Percentiles rank a stretch among this genome's conserved stretches.
Conservation (phyloP, 53 echinoderm and acorn worm species). For the Apostichopus leukothele region DNA sequence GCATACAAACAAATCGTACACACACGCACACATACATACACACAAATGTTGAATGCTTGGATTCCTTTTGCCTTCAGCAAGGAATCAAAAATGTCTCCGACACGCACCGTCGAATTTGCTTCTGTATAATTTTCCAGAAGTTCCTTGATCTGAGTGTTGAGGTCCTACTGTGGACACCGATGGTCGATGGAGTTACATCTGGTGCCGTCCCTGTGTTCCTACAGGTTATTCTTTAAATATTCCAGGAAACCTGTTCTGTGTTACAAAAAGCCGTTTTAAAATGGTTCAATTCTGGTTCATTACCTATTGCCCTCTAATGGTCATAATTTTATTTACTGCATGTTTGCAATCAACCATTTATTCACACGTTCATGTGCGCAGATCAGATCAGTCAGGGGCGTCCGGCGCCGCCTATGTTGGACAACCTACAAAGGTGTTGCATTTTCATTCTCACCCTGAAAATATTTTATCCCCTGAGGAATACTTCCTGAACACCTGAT, state of each 20-base stretch:
- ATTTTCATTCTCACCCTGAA: not conserved
- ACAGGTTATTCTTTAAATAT: constrained; percentile 7
- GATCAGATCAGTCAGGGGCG: constrained; percentile 24
- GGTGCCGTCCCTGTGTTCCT: not conserved
- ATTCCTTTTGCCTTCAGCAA: too few species aligned
- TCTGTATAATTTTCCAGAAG: too few species aligned
- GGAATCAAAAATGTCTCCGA: too few species aligned
- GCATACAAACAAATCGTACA: too few species aligned
- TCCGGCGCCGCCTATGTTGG: too few species aligned
- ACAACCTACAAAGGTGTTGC: not conserved
- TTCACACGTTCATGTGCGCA: not conserved
- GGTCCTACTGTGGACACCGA: too few species aligned
- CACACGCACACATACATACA: too few species aligned
- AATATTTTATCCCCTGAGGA: constrained; percentile 11
- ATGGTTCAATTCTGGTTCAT: not conserved
- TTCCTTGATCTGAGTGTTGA: too few species aligned
- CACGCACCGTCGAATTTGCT: too few species aligned
- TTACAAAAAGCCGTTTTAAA: not conserved
- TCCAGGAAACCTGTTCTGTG: not conserved
- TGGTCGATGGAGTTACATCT: too few species aligned
- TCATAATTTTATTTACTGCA: not conserved
- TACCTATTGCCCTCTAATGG: not conserved
- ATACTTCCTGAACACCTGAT: constrained; percentile 4
- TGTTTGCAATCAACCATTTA: not conserved
- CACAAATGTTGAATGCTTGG: too few species aligned